Evolutionary conservation across 2,888 invertebrate genomes (phyloP).

Genomic region (Yponomeuta malinellus): DNA sequence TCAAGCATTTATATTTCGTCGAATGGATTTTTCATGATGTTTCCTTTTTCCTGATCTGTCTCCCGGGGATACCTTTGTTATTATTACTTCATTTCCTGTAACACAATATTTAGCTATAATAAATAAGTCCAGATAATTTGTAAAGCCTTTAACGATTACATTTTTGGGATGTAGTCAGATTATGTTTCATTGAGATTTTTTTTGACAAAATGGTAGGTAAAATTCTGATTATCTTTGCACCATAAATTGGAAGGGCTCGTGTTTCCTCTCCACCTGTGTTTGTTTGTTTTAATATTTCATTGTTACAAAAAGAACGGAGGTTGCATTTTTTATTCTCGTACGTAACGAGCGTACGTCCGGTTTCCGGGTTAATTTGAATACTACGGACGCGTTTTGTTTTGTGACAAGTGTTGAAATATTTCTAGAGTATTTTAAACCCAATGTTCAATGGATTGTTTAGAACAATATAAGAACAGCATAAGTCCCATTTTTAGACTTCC

Average conservation of each 20-base stretch:
- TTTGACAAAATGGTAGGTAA: no score
- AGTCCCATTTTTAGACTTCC: no score
- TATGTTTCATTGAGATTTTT: no score
- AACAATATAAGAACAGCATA: no score
- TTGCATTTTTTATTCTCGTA: slow-evolving; percentile 40
- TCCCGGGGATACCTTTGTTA: not conserved
- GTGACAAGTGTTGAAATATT: not conserved
- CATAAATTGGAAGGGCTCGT: not conserved
- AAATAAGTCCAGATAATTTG: not conserved
- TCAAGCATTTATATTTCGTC: not conserved
- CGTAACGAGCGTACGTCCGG: slow-evolving; percentile 59
- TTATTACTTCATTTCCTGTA: not conserved
- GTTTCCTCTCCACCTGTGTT: slow-evolving; percentile 36
- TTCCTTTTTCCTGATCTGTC: not conserved
- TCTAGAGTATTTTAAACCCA: not conserved
- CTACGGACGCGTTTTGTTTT: slow-evolving; percentile 46
- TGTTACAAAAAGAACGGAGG: slow-evolving; percentile 23
- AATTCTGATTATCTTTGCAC: no score
- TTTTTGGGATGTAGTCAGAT: no score
- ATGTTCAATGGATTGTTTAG: no score
- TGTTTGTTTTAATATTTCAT: slow-evolving; percentile 39
- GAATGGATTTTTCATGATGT: not conserved
- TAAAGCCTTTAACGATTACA: no score
- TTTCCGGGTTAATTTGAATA: slow-evolving; percentile 63
- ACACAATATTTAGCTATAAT: not conserved